phyloP scores from a whole-genome alignment of 2,797 vertebrate species.

The Karalla daura region DNA sequence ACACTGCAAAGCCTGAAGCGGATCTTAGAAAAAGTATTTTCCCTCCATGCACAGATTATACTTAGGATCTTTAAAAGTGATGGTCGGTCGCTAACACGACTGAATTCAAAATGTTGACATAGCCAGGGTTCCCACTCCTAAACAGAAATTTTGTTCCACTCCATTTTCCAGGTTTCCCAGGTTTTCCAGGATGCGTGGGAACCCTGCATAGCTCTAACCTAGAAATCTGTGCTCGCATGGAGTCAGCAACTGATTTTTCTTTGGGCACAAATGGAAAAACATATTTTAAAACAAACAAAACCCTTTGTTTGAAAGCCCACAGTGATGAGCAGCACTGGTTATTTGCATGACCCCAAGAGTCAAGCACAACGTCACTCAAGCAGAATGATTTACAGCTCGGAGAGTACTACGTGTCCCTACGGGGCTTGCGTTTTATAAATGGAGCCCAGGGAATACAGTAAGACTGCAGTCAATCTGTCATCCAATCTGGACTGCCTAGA shows the following conservation, averaged over 20 bases:
- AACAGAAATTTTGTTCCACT: too few species aligned
- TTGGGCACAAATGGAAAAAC: background rate
- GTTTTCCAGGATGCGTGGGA: too few species aligned
- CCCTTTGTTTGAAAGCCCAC: conserved; percentile 27
- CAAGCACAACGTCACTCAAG: conserved; percentile 19
- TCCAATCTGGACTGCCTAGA: conserved; percentile 57
- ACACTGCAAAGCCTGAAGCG: background rate
- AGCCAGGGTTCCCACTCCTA: too few species aligned
- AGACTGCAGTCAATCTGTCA: conserved; percentile 66
- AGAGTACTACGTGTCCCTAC: conserved; percentile 29
- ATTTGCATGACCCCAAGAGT: conserved; percentile 48
- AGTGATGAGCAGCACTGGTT: conserved; percentile 8
- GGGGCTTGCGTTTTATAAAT: conserved; percentile 51
- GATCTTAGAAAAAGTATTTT: conserved; percentile 7
- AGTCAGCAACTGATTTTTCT: conserved; percentile 7
- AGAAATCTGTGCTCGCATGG: background rate
- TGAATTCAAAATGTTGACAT: conserved; percentile 31
- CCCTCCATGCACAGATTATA: background rate
- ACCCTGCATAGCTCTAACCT: conserved; percentile 25
- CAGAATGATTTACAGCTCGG: conserved; percentile 40
- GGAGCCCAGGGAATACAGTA: conserved; percentile 37
- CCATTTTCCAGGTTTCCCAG: too few species aligned
- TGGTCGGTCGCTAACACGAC: conserved; percentile 34
- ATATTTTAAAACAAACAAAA: conserved; percentile 10
- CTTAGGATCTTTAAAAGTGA: conserved; percentile 14